Evolutionary conservation across 2,888 invertebrate genomes (phyloP).

Genomic region (Dasypogon diadema): DNA sequence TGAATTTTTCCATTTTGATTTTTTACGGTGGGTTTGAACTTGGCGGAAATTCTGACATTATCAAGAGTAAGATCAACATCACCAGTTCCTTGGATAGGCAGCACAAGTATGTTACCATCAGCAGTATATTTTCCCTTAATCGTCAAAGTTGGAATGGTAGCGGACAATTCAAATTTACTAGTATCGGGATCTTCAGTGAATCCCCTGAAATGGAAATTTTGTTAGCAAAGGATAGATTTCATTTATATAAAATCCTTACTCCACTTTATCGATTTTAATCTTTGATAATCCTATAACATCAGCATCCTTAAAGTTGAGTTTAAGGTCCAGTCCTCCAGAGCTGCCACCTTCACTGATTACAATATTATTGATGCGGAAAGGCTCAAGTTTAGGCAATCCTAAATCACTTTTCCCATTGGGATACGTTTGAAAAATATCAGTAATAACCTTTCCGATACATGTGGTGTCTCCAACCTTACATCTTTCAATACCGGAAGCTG

Average conservation of each 20-base stretch:
- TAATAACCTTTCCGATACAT: slow-evolving; percentile 54
- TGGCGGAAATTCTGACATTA: slow-evolving; percentile 60
- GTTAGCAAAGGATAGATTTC: slow-evolving; percentile 61
- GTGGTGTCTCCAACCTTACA: slow-evolving; percentile 54
- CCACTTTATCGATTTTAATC: not conserved
- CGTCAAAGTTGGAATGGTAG: slow-evolving; percentile 22
- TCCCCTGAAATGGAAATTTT: slow-evolving; percentile 51
- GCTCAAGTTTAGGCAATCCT: slow-evolving; percentile 49
- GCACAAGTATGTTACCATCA: slow-evolving; percentile 61
- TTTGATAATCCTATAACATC: slow-evolving; percentile 16
- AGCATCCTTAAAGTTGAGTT: slow-evolving; percentile 47
- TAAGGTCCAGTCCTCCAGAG: slow-evolving; percentile 21
- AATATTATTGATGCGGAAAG: slow-evolving; percentile 38
- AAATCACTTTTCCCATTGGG: slow-evolving; percentile 54
- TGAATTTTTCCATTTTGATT: slow-evolving; percentile 61
- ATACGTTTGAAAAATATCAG: slow-evolving; percentile 50
- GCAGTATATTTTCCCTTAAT: slow-evolving; percentile 58
- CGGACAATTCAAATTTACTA: slow-evolving; percentile 52
- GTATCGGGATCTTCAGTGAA: slow-evolving; percentile 46
- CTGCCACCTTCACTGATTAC: not conserved
- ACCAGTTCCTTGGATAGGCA: slow-evolving; percentile 61
- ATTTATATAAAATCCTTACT: not conserved
- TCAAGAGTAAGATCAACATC: slow-evolving; percentile 47
- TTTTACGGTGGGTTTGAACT: slow-evolving; percentile 64
- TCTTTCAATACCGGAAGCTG: slow-evolving; percentile 54